These are phyloP conservation scores for Perca fluviatilis DNA, from an alignment of 2,113 vertebrate species.

Conservation along the genomic window DNA sequence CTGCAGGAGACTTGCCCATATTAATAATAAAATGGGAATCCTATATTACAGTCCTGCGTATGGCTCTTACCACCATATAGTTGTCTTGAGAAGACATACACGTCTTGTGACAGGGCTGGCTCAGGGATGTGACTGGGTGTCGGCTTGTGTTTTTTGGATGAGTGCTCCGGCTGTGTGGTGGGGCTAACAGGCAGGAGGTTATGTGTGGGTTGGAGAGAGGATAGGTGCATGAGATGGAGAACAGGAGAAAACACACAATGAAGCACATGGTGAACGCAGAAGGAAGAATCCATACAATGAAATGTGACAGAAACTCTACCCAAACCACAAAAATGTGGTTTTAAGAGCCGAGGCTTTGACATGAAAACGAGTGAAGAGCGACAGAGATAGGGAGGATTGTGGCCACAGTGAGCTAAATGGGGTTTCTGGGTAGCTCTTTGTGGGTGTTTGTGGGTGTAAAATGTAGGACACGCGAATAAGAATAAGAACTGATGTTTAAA, in stretches of 20 bases:
- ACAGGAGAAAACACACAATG: conserved; percentile 15
- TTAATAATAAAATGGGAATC: conserved; percentile 57
- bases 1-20: background rate
- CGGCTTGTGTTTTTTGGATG: conserved; percentile 60
- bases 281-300: conserved; percentile 24
- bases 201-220: conserved; percentile 30
- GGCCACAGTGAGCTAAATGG: conserved; percentile 2
- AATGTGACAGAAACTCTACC: conserved; percentile 45
- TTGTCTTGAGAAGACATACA: conserved; percentile 41
- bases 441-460: conserved; percentile 1
- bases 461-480: background rate
- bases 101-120: conserved; percentile 55
- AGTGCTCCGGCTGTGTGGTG: conserved; percentile 40
- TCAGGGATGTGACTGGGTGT: conserved; percentile 63
- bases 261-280: conserved; percentile 12
- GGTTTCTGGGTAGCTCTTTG: background rate
- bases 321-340: conserved; percentile 29
- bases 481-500: background rate
- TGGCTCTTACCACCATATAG: conserved; percentile 29
- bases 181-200: conserved; percentile 34
- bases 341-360: conserved; percentile 19
- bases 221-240: conserved; percentile 23
- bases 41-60: background rate
- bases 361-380: conserved; percentile 40
- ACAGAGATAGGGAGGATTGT: conserved; percentile 10